Conservation (phyloP, 2,888 invertebrate genomes). For the Cheilosia soror region DNA sequence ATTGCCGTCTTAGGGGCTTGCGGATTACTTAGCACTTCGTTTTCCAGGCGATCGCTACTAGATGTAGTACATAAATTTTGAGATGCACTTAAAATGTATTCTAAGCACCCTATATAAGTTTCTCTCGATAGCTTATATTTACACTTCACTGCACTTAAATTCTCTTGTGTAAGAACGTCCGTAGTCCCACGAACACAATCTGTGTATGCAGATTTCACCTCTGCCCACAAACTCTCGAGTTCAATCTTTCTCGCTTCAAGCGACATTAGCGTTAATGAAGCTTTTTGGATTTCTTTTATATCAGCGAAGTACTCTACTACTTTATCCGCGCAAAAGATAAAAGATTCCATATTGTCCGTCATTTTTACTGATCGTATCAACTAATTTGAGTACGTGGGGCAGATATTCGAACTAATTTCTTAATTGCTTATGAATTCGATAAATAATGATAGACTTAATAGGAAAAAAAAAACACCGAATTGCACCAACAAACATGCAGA, state of each 20-base stretch:
- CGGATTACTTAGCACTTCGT: background rate
- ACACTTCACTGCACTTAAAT: background rate
- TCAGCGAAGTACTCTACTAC: background rate
- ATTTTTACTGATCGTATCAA: background rate
- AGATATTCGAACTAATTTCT: background rate
- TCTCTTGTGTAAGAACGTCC: conserved; percentile 2
- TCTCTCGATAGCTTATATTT: conserved; percentile 10
- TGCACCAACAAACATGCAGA: background rate
- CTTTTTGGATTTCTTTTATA: background rate
- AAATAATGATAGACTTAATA: background rate
- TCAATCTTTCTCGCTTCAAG: conserved; percentile 18
- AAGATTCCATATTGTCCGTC: background rate
- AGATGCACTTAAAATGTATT: conserved; percentile 4
- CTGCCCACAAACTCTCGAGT: background rate
- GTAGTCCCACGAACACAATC: conserved; percentile 1
- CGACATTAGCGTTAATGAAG: background rate
- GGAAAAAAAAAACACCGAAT: background rate
- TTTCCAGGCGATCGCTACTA: background rate
- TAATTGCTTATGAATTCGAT: background rate
- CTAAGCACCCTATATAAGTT: conserved; percentile 12
- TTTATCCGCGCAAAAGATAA: background rate
- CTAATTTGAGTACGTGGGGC: background rate
- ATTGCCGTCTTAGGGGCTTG: background rate
- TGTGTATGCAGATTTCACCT: conserved; percentile 1
- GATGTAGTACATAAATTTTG: background rate